A percentile compares a stretch with the other conserved stretches of the same genome.
Conservation (phyloP, 2,797 vertebrate species). For the Sebastiscus albofasciatus region DNA sequence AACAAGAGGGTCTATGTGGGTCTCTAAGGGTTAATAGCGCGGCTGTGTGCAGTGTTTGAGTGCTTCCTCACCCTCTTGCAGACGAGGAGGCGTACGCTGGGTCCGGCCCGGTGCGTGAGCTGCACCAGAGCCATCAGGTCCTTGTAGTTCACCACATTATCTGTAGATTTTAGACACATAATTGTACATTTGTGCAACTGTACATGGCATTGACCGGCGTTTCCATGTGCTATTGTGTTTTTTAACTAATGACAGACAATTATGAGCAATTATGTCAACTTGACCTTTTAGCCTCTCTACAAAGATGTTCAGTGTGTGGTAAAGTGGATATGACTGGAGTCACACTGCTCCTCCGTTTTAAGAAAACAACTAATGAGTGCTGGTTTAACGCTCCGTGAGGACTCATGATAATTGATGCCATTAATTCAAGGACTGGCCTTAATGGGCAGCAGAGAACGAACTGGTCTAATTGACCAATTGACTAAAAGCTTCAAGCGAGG, state of each 20-base stretch:
- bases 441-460: not conserved
- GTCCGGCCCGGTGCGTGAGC: constrained; percentile 88
- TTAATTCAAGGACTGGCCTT: not conserved
- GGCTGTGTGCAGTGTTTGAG: not conserved
- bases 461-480: not conserved
- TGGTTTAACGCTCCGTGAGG: not conserved
- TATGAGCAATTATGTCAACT: not conserved
- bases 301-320: not conserved
- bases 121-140: constrained; percentile 94
- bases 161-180: constrained; percentile 71
- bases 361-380: not conserved
- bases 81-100: constrained; percentile 89
- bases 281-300: not conserved
- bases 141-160: constrained; percentile 92
- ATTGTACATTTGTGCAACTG: not conserved
- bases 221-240: not conserved
- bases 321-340: not conserved
- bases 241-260: not conserved
- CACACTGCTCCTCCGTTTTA: not conserved
- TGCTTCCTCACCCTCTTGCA: constrained; percentile 90
- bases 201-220: not conserved
- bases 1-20: too few species aligned
- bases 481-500: not conserved
- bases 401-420: not conserved
- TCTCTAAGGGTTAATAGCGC: not conserved